A percentile compares a stretch with the other conserved stretches of the same genome.
These are phyloP conservation scores for Squalus acanthias DNA, from an alignment of 2,797 vertebrate species.

Conservation along the genomic window DNA sequence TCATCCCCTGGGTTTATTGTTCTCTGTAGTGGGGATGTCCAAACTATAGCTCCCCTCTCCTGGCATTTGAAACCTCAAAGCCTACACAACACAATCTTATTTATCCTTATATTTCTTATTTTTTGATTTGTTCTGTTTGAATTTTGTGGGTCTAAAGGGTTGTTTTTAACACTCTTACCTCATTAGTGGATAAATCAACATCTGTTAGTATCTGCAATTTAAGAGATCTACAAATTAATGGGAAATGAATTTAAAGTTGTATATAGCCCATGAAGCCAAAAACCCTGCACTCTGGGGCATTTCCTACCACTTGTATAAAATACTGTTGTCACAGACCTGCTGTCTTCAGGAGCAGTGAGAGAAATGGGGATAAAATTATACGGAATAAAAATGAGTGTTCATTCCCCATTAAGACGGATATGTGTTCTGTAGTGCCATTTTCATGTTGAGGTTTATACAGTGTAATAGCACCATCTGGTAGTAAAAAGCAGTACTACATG, in stretches of 20 bases:
- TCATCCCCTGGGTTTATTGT: neutral
- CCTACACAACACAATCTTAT: neutral
- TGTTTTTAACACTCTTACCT: neutral
- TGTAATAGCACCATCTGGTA: neutral
- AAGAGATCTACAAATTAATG: neutral
- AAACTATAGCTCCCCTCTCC: neutral
- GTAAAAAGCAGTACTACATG: neutral
- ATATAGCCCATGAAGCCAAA: neutral
- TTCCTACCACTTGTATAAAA: neutral
- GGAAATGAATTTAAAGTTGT: neutral
- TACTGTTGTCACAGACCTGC: neutral
- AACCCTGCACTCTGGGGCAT: neutral
- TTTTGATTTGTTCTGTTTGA: neutral
- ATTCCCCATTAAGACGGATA: too few species aligned
- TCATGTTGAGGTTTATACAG: neutral
- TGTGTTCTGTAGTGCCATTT: neutral
- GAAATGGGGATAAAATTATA: neutral
- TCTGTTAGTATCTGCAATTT: neutral
- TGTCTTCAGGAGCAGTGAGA: neutral
- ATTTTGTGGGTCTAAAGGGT: neutral
- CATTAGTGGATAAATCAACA: neutral
- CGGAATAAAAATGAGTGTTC: neutral
- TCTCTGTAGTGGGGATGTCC: neutral
- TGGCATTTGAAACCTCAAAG: neutral
- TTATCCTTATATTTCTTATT: neutral